A percentile compares a stretch with the other conserved stretches of the same genome.
Conservation (phyloP, 2,113 vertebrate species). For the Pseudorhombus dupliciocellatus region DNA sequence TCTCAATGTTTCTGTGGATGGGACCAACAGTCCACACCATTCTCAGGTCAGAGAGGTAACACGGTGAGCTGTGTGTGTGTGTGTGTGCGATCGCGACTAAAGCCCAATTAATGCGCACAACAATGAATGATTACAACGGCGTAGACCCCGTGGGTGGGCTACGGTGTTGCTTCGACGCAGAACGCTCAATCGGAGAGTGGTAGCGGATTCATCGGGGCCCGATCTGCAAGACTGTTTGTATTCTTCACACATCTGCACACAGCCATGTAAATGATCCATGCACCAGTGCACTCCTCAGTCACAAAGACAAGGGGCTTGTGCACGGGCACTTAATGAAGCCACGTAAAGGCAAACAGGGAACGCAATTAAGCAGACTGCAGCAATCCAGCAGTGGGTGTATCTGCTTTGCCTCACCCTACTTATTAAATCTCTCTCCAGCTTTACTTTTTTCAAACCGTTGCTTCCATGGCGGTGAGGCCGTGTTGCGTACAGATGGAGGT, state of each 20-base stretch:
- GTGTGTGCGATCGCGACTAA: not conserved
- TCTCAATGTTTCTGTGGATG: constrained; percentile 57
- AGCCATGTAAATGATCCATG: constrained; percentile 38
- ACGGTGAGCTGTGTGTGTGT: constrained; percentile 33
- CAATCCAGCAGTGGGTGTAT: constrained; percentile 1
- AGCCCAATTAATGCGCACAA: too few species aligned
- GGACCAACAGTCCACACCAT: constrained; percentile 57
- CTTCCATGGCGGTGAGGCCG: constrained; percentile 2
- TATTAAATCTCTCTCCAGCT: constrained; percentile 15
- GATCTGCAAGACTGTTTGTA: constrained; percentile 41
- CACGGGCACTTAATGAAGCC: not conserved
- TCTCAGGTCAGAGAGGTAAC: constrained; percentile 64
- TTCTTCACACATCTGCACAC: constrained; percentile 41
- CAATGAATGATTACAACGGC: too few species aligned
- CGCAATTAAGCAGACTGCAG: constrained; percentile 14
- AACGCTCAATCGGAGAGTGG: not conserved
- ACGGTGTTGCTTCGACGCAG: too few species aligned
- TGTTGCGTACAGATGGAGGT: constrained; percentile 24
- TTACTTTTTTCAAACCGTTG: not conserved
- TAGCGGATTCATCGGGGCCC: constrained; percentile 52
- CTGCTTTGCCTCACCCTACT: constrained; percentile 14
- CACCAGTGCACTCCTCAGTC: constrained; percentile 31
- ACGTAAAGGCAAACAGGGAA: not conserved
- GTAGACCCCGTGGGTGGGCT: too few species aligned
- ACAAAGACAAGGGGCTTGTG: constrained; percentile 25